Evolutionary conservation across 2,113 vertebrate species (phyloP), one percentile per base, ranked within the genome.

Genomic region (Phylloscopus whistleri): DNA sequence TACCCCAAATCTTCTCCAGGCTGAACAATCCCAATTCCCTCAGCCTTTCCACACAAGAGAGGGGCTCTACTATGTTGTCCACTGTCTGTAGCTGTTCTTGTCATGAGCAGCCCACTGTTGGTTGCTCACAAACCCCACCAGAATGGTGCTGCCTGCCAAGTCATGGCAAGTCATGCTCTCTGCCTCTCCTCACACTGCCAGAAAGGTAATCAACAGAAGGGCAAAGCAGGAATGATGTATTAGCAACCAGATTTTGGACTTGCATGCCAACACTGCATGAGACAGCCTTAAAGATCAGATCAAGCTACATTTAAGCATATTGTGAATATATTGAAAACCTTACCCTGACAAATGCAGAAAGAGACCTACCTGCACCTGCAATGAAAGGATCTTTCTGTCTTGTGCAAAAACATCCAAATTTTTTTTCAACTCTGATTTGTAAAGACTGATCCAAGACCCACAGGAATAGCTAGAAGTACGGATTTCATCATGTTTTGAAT

Each of bases 401-500:
- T 79, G 66, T 14, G 37, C 37, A 84, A 87, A 93, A 88, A 6
- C 22, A 74, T 53, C 13, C 26, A 33, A 24, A 67, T 16, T 58
- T 85, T n/a, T 72, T 77, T 94, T 69, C 56, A 73, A 85, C 30
- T 87, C 27, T 33, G 21, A 31, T 82, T 89, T 83, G 55, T 62
- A 85, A 83, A 64, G 64, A 80, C 39, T 77, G 51, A 94, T 86
- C 72, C 85, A 84, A 90, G 78, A 43, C 15, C 16, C 58, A 58
- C 31, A 76, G 58, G 63, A 93, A 87, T 13, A 72, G 78, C 72
- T 2, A 89, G 60, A 90, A 83, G 69, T 46, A 85, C 0, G 0
- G 35, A 90, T 82, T 90, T 93, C 68, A 85, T 62, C 37, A 46
- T 19, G n/a, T 87, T 95, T 88, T 37, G 31, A 83, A 93, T 86